A percentile compares a stretch with the other conserved stretches of the same genome.
phyloP scores from a whole-genome alignment of 1,140 invertebrate species.

The Papilio polytes region DNA sequence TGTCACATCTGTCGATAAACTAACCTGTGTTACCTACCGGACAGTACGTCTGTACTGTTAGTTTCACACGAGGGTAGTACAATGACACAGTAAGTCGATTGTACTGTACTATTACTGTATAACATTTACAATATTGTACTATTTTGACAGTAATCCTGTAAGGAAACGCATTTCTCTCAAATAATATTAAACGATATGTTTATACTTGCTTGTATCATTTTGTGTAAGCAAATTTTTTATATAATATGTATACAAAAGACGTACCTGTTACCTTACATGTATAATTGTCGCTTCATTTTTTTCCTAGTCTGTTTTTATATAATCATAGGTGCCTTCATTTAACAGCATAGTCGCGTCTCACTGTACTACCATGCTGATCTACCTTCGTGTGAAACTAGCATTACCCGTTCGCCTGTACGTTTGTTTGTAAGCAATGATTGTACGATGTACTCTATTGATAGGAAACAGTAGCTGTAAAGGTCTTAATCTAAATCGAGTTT shows the following conservation, averaged over 20 bases:
- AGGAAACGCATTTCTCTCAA: no score
- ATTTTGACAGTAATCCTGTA: neutral
- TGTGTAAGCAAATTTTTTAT: no score
- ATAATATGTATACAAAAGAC: no score
- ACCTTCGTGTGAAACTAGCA: neutral
- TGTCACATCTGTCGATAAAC: conserved; percentile 49
- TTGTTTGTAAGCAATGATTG: conserved; percentile 49
- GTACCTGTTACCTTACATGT: no score
- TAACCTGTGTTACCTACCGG: conserved; percentile 59
- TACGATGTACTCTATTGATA: conserved; percentile 50
- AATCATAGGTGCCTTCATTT: no score
- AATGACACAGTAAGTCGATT: neutral
- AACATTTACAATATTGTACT: neutral
- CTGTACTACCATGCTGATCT: neutral
- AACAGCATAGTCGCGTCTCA: no score
- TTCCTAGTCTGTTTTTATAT: no score
- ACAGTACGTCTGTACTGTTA: conserved; percentile 44
- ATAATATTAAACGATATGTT: no score
- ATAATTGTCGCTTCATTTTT: no score
- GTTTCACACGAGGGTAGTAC: neutral
- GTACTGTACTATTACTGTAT: neutral
- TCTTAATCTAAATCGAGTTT: conserved; percentile 25
- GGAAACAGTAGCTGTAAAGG: conserved; percentile 29
- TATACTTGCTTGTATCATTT: no score
- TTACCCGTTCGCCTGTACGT: conserved; percentile 45